A percentile compares a stretch with the other conserved stretches of the same genome.
phyloP scores from a whole-genome alignment of 2,888 invertebrate species.

The Dolichomitus sp. region DNA sequence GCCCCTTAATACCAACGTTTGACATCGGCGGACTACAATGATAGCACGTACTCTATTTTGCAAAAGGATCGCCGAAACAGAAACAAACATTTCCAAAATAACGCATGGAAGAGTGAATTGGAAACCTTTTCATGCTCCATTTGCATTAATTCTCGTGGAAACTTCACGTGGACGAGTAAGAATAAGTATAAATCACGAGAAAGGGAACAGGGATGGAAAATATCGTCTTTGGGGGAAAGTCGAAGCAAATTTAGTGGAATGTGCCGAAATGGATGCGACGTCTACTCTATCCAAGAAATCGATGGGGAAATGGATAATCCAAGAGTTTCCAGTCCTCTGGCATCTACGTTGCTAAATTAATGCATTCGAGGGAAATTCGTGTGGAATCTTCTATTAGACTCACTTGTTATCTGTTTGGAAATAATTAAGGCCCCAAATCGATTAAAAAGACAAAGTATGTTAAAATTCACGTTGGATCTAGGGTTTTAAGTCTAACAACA shows the following conservation, averaged over 20 bases:
- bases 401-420: not conserved
- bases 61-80: not conserved
- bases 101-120: not conserved
- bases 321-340: not conserved
- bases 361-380: not conserved
- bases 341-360: not conserved
- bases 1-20: conserved; percentile 37
- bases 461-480: too few species aligned
- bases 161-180: not conserved
- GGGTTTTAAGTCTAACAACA: too few species aligned
- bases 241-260: conserved; percentile 7
- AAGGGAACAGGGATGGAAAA: not conserved
- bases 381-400: not conserved
- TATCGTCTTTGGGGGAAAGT: not conserved
- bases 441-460: too few species aligned
- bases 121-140: conserved; percentile 3
- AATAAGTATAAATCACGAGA: conserved; percentile 5
- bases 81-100: not conserved
- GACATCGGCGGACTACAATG: conserved; percentile 24
- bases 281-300: not conserved
- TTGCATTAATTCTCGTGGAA: conserved; percentile 25
- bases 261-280: not conserved
- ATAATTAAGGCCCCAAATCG: too few species aligned
- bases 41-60: conserved; percentile 1
- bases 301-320: not conserved